phyloP scores from a whole-genome alignment of 1,140 invertebrate genomes.

The Tetramorium simillimum region DNA sequence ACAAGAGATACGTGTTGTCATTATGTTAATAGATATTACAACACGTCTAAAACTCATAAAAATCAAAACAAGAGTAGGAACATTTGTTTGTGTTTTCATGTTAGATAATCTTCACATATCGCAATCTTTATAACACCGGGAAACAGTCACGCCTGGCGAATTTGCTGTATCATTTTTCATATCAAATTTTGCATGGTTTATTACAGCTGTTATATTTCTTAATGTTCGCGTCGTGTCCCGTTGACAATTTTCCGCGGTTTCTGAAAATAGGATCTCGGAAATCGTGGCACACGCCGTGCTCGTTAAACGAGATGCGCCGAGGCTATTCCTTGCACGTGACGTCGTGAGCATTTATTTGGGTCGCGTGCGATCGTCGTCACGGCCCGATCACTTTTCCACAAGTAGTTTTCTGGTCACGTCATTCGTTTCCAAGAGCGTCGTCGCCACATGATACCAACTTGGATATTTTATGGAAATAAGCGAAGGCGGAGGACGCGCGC shows the following conservation, averaged over 20 bases:
- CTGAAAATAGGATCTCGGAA: conserved; percentile 22
- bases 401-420: conserved; percentile 64
- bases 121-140: neutral
- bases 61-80: neutral
- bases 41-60: neutral
- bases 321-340: conserved; percentile 33
- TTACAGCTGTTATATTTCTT: neutral
- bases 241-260: neutral
- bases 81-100: neutral
- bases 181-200: neutral
- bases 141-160: neutral
- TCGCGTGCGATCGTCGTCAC: conserved; percentile 45
- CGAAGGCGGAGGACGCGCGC: conserved; percentile 14
- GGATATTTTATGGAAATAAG: conserved; percentile 43
- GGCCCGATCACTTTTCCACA: conserved; percentile 32
- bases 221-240: neutral
- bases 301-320: conserved; percentile 11
- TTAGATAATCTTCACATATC: neutral
- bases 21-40: no score
- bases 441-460: conserved; percentile 21
- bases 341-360: conserved; percentile 51
- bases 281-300: neutral
- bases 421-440: conserved; percentile 45
- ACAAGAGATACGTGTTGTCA: neutral
- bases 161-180: neutral